These are phyloP conservation scores for Corythornis vintsioides DNA, from an alignment of 2,113 vertebrate species.

Conservation along the genomic window DNA sequence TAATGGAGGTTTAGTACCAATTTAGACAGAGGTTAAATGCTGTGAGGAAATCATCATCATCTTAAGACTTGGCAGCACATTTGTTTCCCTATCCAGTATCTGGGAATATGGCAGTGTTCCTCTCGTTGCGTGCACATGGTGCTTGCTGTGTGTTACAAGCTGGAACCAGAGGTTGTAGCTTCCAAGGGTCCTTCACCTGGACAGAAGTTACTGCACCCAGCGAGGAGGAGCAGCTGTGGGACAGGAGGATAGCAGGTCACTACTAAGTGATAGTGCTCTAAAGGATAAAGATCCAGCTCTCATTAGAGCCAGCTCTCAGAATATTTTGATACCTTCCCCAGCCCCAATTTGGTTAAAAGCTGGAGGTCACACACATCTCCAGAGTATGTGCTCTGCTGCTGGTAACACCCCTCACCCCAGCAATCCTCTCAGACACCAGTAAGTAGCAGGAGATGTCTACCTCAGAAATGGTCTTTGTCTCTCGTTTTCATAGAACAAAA, in stretches of 20 bases:
- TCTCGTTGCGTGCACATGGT: neutral
- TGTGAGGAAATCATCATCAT: neutral
- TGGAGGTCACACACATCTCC: neutral
- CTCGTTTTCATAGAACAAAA: neutral
- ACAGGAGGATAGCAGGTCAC: neutral
- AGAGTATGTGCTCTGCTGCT: accelerated
- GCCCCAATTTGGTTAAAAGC: neutral
- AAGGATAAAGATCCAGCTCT: neutral
- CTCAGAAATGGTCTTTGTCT: neutral
- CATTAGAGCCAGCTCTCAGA: neutral
- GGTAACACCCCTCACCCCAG: neutral
- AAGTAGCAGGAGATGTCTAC: neutral
- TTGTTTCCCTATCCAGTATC: neutral
- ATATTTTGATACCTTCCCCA: neutral
- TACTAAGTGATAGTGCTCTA: accelerated
- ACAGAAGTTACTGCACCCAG: neutral
- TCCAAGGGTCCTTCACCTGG: neutral
- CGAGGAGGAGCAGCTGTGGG: neutral
- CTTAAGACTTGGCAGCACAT: neutral
- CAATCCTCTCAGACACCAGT: neutral
- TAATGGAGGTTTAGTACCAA: neutral
- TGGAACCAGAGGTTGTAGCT: neutral
- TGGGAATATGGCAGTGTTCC: neutral
- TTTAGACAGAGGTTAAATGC: neutral
- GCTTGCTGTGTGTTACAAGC: neutral